Evolutionary conservation across 2,113 vertebrate species (phyloP).

Genomic region (Cyanistes caeruleus): DNA sequence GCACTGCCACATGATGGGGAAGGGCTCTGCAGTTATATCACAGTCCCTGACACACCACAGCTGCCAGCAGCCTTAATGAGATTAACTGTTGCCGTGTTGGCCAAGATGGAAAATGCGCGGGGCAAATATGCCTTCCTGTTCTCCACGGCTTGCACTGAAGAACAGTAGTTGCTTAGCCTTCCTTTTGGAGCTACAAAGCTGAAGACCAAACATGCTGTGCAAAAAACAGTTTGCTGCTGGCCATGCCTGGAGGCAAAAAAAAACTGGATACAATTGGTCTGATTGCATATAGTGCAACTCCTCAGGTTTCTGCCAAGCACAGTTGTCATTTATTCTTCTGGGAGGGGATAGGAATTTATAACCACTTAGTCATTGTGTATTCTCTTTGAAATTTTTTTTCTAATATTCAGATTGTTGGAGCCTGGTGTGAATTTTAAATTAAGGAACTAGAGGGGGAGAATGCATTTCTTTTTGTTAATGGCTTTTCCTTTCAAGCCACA

Average conservation of each 20-base stretch:
- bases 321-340: slow-evolving; percentile 44
- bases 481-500: slow-evolving; percentile 50
- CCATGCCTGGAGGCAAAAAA: not conserved
- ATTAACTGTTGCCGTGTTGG: not conserved
- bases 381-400: slow-evolving; percentile 29
- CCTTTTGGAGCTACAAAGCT: not conserved
- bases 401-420: slow-evolving; percentile 49
- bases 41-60: not conserved
- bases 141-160: not conserved
- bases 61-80: not conserved
- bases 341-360: not conserved
- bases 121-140: not conserved
- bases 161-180: not conserved
- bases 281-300: not conserved
- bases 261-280: not conserved
- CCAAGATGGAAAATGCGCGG: not conserved
- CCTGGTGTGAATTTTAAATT: slow-evolving; percentile 38
- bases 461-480: slow-evolving; percentile 61
- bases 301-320: not conserved
- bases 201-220: not conserved
- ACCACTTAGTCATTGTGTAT: slow-evolving; percentile 1
- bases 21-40: not conserved
- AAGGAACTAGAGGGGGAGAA: slow-evolving; percentile 31
- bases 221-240: not conserved
- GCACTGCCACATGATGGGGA: not conserved